A percentile compares a stretch with the other conserved stretches of the same genome.
Evolutionary conservation across 2,888 invertebrate species (phyloP).

Genomic region (Athrips mouffetella): DNA sequence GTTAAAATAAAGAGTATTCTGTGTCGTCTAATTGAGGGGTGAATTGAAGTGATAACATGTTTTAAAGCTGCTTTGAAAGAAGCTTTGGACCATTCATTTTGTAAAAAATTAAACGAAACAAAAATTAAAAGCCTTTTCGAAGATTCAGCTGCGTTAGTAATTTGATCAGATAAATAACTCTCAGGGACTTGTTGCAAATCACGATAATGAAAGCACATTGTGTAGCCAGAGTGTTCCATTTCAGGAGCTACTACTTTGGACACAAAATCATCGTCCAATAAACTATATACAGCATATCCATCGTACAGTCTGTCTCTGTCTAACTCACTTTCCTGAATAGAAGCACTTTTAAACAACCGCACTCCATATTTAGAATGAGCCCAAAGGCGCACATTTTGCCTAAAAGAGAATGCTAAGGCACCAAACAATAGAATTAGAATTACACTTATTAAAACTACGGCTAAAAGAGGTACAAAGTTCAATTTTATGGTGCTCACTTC

Average conservation of each 20-base stretch:
- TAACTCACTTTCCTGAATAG: slow-evolving; percentile 76
- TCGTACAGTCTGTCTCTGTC: slow-evolving; percentile 87
- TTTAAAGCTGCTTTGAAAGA: slow-evolving; percentile 90
- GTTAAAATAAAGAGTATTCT: slow-evolving; percentile 77
- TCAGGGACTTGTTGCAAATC: slow-evolving; percentile 80
- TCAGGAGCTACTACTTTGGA: slow-evolving; percentile 84
- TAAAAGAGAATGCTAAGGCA: slow-evolving; percentile 85
- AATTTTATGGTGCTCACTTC: slow-evolving; percentile 82
- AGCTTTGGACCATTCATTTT: slow-evolving; percentile 89
- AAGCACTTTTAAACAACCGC: slow-evolving; percentile 83
- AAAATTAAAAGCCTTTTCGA: slow-evolving; percentile 86
- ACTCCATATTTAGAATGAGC: slow-evolving; percentile 89
- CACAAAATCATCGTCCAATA: slow-evolving; percentile 86
- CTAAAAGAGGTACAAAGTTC: slow-evolving; percentile 85
- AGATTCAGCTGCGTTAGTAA: slow-evolving; percentile 80
- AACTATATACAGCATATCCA: slow-evolving; percentile 92
- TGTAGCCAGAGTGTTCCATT: slow-evolving; percentile 82
- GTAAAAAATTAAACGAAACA: slow-evolving; percentile 87
- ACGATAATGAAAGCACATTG: slow-evolving; percentile 84
- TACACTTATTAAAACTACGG: slow-evolving; percentile 84
- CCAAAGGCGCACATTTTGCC: slow-evolving; percentile 89
- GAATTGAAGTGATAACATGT: slow-evolving; percentile 81
- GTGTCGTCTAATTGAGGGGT: slow-evolving; percentile 81
- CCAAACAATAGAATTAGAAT: slow-evolving; percentile 84
- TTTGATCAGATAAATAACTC: slow-evolving; percentile 80